Conservation (phyloP, 2,888 invertebrate species). For the Enchytraeus crypticus region DNA sequence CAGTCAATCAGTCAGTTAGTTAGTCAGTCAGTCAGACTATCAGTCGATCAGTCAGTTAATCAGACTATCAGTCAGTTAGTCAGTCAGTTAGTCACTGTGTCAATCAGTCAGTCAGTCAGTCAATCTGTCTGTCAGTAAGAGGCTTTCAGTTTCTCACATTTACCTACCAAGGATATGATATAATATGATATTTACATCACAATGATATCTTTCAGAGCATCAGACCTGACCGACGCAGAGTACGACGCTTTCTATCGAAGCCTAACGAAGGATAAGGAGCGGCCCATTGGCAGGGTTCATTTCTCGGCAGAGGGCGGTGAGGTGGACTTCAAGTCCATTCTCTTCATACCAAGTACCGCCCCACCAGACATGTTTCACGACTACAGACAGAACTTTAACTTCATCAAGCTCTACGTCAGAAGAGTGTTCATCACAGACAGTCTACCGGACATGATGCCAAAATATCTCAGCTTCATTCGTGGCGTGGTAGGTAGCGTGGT, state of each 20-base stretch:
- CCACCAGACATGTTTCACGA: constrained; percentile 87
- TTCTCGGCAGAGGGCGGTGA: constrained; percentile 99
- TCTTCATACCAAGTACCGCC: constrained; percentile 83
- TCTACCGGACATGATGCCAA: constrained; percentile 98
- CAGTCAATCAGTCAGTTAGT: too few relatives aligned
- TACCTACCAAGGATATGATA: too few relatives aligned
- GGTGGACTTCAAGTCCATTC: constrained; percentile 91
- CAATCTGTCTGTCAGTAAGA: too few relatives aligned
- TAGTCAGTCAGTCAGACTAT: too few relatives aligned
- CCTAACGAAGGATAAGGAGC: constrained; percentile 76
- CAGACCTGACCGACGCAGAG: constrained; percentile 75
- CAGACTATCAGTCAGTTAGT: too few relatives aligned
- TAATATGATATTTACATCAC: too few relatives aligned
- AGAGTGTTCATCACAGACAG: constrained; percentile 99
- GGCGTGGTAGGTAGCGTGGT: constrained; percentile 62
- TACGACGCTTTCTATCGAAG: constrained; percentile 92
- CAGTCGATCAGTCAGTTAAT: too few relatives aligned
- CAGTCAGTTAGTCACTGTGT: too few relatives aligned
- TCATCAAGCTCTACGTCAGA: constrained; percentile 92
- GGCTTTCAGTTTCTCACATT: too few relatives aligned
- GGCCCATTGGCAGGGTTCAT: constrained; percentile 79
- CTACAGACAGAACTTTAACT: constrained; percentile 86
- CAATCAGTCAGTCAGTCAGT: too few relatives aligned
- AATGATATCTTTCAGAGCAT: constrained; percentile 51
- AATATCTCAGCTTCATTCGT: constrained; percentile 84